Evolutionary conservation across 1,140 invertebrate species (phyloP), one percentile per base, ranked within the genome.

Genomic region (Eufriesea mexicana): DNA sequence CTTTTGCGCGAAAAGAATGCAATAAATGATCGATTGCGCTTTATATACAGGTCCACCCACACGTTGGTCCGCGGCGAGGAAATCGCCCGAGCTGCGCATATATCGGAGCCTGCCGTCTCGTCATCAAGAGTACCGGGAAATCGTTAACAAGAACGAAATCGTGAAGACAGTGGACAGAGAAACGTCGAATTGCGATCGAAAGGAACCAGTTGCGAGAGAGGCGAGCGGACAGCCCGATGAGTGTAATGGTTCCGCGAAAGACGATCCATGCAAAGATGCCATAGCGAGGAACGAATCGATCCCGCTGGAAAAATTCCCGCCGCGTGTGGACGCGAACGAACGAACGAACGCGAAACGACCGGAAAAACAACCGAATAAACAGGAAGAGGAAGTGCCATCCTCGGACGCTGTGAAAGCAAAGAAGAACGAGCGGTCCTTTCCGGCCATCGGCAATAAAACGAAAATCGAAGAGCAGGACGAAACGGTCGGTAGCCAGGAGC

Each of bases 91-190:
- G 87, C 91, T 95, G 77, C 92, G 95, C 28, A 91, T 95, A 5
- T 96, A 96, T 89, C 95, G 95, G 68, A 96, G 95, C 83, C 87
- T 96, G 49, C 95, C 96, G 16, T 87, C 90, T 18, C 91, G 94
- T n/a, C 90, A 91, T 74, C 92, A 89, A 54, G 90, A 92, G 10
- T 90, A 91, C 59, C 76, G 74, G 42, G 83, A 89, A 35, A 64
- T 64, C 59, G 18, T 72, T 9, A 54, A 59, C 49, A 62, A 67
- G 14, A 61, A 61, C 64, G 79, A 80, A 25, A 45, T 72, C 55
- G 9, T 59, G 16, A 49, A 55, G 20, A n/a, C 71, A 23, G 14
- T 35, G 25, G 62, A 71, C 45, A 59, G n/a, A 16, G 62, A 80
- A 42, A 42, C 59, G 2, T 73, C 45, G 55, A 85, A 59, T n/a